These are phyloP conservation scores for Drosophila nr. perissopoda DNA, from an alignment of 2,888 invertebrate species.

Conservation along the genomic window DNA sequence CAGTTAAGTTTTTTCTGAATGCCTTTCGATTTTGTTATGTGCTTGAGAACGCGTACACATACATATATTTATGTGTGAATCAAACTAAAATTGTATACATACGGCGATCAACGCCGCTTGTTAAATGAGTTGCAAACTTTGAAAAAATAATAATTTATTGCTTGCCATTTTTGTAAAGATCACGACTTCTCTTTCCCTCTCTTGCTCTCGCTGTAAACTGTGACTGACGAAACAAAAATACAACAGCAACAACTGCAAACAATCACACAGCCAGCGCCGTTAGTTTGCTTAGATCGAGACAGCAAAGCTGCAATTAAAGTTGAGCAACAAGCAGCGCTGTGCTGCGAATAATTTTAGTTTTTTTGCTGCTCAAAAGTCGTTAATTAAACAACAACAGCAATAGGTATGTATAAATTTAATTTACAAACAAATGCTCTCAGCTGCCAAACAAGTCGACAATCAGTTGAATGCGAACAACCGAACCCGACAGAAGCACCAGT, in stretches of 20 bases:
- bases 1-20: neutral
- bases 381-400: constrained; percentile 29
- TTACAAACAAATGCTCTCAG: constrained; percentile 21
- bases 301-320: constrained; percentile 31
- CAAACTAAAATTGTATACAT: neutral
- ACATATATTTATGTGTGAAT: neutral
- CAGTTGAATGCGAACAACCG: constrained; percentile 51
- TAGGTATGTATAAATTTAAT: neutral
- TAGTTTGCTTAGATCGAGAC: constrained; percentile 12
- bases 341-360: neutral
- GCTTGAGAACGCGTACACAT: neutral
- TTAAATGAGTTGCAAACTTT: neutral
- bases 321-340: constrained; percentile 27
- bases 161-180: neutral
- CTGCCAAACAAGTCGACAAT: constrained; percentile 26
- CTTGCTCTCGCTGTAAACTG: neutral
- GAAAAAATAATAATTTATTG: neutral
- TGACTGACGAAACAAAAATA: constrained; percentile 7
- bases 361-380: constrained; percentile 19
- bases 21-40: neutral
- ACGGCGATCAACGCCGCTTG: neutral
- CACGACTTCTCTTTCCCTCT: neutral
- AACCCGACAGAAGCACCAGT: constrained; percentile 33
- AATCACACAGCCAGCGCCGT: constrained; percentile 11
- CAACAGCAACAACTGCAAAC: neutral